Base-by-base conservation (phyloP, 1,140 invertebrate genomes). In the Drosophila neocordata region DNA sequence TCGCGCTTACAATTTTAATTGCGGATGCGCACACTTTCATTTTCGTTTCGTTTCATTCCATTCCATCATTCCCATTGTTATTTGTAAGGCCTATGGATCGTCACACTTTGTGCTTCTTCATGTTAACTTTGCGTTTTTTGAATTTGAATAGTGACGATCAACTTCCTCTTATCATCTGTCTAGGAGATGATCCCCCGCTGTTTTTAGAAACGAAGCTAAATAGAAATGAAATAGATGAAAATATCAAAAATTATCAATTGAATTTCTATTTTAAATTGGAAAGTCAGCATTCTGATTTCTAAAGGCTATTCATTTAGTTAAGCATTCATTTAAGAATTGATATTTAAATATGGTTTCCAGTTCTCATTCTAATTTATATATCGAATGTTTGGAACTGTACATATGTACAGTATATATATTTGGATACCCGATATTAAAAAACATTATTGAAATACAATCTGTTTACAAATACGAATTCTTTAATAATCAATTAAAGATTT, bases 11-110 rank as follows among this genome's bases (percentile, higher is more conserved):
- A 76, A 76, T 82, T 87, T 87, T 88, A 87, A 87, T 87, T 87
- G 82, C 82, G 82, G 82, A 87, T 87, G 82, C 82, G 81, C 81
- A 81, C 83, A 87, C 82, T 87, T 87, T 87, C 82, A 82, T 87
- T 85, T 85, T 85, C 74, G 67, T 84, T 84, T 84, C 69, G 73
- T 31, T 31, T 7, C 27, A 31, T 31, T 31, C 27, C 27, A 24
- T 62, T 72, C 18, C 15, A 20, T 6, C 34, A 13, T 35, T 37
- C 22, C n/a, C 52, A 31, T 60, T 73, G 57, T 44, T 70, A 57
- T 27, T 4, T 64, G 62, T n/a, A n/a, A n/a, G 5, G 37, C 11
- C 37, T 38, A n/a, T 18, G 41, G 18, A 18, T 48, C 41, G 41
- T 48, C 41, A 20, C 41, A 48, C 8, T 44, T 44, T 44, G 41